phyloP scores from a whole-genome alignment of 2,113 vertebrate species.

The Henicopernis longicauda region DNA sequence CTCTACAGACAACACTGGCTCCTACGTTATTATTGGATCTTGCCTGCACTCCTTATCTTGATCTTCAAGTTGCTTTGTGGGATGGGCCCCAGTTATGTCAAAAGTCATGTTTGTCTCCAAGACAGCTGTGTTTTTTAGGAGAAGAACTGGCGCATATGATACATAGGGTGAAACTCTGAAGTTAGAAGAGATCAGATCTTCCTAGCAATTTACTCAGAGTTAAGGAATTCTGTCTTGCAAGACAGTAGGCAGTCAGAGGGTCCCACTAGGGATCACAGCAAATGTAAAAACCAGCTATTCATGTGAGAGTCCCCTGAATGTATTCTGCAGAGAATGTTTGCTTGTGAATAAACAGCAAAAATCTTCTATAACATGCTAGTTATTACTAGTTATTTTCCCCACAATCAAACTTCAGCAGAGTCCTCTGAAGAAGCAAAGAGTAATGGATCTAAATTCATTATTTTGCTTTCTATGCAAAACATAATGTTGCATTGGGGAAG shows the following conservation, averaged over 20 bases:
- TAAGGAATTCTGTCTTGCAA: constrained; percentile 14
- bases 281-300: not conserved
- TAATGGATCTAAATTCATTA: not conserved
- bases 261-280: not conserved
- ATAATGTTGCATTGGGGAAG: not conserved
- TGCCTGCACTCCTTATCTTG: constrained; percentile 49
- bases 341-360: not conserved
- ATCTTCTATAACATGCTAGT: not conserved
- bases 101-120: constrained; percentile 50
- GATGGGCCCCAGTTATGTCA: constrained; percentile 45
- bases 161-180: not conserved
- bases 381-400: not conserved
- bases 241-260: constrained; percentile 3
- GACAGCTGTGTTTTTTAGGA: constrained; percentile 34
- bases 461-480: not conserved
- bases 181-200: constrained; percentile 23
- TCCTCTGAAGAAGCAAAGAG: not conserved
- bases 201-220: not conserved
- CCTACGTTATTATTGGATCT: not conserved
- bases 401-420: not conserved
- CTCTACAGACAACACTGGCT: not conserved
- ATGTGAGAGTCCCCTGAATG: not conserved
- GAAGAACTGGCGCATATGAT: constrained; percentile 12
- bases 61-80: constrained; percentile 53
- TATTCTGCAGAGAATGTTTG: not conserved